phyloP scores from a whole-genome alignment of 2,113 vertebrate species.

The Corythornis cristatus region DNA sequence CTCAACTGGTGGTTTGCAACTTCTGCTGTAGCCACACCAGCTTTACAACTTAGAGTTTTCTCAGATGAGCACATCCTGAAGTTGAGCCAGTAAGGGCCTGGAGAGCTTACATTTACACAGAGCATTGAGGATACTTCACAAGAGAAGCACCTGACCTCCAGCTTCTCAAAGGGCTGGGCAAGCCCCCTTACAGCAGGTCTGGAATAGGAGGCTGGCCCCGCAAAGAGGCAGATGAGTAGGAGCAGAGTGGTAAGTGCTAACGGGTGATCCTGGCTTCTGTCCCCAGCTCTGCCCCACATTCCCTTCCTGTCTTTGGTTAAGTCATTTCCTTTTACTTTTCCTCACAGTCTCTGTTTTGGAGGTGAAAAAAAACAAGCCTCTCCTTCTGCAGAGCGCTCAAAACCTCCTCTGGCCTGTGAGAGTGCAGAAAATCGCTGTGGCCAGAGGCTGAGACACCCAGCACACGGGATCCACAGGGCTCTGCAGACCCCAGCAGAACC shows the following conservation, averaged over 20 bases:
- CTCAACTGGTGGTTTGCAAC: neutral
- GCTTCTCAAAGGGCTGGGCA: neutral
- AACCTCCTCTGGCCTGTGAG: neutral
- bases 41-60: neutral
- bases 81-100: neutral
- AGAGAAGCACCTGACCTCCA: neutral
- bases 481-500: neutral
- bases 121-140: neutral
- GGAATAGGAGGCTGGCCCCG: neutral
- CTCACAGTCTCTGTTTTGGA: neutral
- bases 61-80: neutral
- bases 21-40: neutral
- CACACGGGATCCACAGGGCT: accelerated
- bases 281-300: constrained; percentile 30
- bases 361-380: neutral
- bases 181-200: neutral
- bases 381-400: neutral
- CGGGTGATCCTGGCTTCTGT: neutral
- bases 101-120: neutral
- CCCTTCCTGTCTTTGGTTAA: constrained; percentile 19
- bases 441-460: neutral
- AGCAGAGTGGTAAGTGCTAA: neutral
- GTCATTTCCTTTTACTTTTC: constrained; percentile 49
- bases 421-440: neutral
- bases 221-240: neutral